Conservation (phyloP, 2,797 vertebrate genomes). For the Fistularia commersonii region DNA sequence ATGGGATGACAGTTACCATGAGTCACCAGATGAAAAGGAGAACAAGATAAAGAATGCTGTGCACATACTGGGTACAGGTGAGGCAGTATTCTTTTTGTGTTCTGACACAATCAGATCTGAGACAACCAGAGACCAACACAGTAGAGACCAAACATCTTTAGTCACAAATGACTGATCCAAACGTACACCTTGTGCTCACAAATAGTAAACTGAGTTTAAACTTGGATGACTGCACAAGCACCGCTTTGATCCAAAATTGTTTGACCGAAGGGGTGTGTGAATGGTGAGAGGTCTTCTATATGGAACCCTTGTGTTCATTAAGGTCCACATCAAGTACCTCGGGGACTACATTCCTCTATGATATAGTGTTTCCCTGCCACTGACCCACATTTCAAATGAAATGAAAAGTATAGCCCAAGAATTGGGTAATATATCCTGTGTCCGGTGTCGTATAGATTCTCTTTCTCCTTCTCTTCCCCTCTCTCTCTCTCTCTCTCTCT, state of each 20-base stretch:
- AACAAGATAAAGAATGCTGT: conserved; percentile 32
- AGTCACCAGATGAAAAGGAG: conserved; percentile 38
- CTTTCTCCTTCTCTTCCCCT: too few species aligned
- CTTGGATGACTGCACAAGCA: not conserved
- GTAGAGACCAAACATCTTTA: conserved; percentile 11
- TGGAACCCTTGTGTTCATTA: not conserved
- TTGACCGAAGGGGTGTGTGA: not conserved
- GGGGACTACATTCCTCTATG: too few species aligned
- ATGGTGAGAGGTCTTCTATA: too few species aligned
- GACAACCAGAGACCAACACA: conserved; percentile 13
- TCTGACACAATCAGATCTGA: conserved; percentile 26
- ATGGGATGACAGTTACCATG: conserved; percentile 53
- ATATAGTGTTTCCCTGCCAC: too few species aligned
- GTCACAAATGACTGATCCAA: conserved; percentile 8
- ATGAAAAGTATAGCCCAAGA: too few species aligned
- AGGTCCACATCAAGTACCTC: too few species aligned
- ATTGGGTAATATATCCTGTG: too few species aligned
- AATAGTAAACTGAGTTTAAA: conserved; percentile 13
- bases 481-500: too few species aligned
- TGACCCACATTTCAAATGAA: conserved; percentile 8
- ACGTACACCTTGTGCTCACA: conserved; percentile 1
- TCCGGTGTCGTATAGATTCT: too few species aligned
- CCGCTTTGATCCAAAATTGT: not conserved
- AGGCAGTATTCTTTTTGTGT: conserved; percentile 25
- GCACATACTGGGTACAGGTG: conserved; percentile 35